phyloP scores from a whole-genome alignment of 2,797 vertebrate genomes.

The Macroramphosus scolopax region DNA sequence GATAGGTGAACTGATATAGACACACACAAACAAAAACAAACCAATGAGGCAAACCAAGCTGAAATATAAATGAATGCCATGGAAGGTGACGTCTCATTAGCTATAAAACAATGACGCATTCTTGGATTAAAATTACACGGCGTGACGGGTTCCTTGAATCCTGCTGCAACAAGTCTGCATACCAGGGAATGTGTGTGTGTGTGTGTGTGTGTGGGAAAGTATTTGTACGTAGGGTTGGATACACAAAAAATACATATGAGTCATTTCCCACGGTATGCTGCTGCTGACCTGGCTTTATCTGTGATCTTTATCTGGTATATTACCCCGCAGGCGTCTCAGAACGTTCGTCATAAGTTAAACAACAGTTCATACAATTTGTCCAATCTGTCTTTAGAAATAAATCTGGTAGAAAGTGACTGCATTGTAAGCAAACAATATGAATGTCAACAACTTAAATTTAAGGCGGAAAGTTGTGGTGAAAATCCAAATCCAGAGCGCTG shows the following conservation, averaged over 20 bases:
- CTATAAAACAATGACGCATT: constrained; percentile 36
- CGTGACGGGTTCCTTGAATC: constrained; percentile 29
- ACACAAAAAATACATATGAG: too few relatives aligned
- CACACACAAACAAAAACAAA: not conserved
- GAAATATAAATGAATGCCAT: constrained; percentile 1
- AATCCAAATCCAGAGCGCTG: constrained; percentile 8
- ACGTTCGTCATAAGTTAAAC: too few relatives aligned
- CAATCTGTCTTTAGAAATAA: too few relatives aligned
- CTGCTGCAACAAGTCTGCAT: constrained; percentile 68
- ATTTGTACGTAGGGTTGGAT: too few relatives aligned
- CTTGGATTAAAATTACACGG: constrained; percentile 52
- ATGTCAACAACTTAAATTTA: not conserved
- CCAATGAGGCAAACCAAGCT: not conserved
- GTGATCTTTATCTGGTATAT: too few relatives aligned
- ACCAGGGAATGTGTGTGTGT: constrained; percentile 40
- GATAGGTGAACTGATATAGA: too few relatives aligned
- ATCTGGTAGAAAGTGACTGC: too few relatives aligned
- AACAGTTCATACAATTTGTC: too few relatives aligned
- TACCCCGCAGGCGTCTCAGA: not conserved
- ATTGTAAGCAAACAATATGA: not conserved
- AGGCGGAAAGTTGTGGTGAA: constrained; percentile 4
- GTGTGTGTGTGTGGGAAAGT: constrained; percentile 15
- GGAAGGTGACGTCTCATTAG: constrained; percentile 14
- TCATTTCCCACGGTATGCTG: constrained; percentile 17
- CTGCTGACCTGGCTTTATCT: constrained; percentile 17